These are phyloP conservation scores for Entosphenus tridentatus DNA, from an alignment of 2,113 vertebrate genomes.

Conservation along the genomic window DNA sequence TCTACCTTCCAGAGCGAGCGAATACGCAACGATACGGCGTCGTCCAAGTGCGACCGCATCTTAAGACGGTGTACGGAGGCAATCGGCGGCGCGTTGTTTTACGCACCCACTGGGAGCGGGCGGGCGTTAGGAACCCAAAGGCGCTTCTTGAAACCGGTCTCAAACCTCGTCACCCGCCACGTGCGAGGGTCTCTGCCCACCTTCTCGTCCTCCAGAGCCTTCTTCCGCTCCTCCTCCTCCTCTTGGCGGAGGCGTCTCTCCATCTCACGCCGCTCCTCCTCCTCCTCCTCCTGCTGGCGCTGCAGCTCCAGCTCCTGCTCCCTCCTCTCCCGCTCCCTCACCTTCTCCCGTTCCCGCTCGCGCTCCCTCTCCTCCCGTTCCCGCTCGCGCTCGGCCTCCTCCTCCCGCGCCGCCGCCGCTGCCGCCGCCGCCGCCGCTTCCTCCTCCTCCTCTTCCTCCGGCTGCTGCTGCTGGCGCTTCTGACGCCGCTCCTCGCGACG, in stretches of 20 bases:
- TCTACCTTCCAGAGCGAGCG: no score
- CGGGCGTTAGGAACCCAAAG: no score
- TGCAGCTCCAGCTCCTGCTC: no score
- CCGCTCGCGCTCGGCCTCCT: background rate
- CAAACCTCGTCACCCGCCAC: no score
- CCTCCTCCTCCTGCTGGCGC: background rate
- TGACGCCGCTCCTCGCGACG: background rate
- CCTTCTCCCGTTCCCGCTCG: background rate
- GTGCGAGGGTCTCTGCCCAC: no score
- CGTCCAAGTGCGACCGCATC: no score
- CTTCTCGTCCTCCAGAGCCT: no score
- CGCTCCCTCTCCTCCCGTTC: background rate
- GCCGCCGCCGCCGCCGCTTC: background rate
- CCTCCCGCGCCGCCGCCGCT: background rate
- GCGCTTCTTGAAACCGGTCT: no score
- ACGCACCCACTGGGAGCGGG: no score
- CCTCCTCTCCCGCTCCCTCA: background rate
- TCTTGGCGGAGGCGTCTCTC: constrained; percentile 1
- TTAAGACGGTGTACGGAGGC: no score
- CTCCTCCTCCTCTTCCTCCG: background rate
- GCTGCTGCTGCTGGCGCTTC: constrained; percentile 3
- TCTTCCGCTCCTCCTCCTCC: background rate
- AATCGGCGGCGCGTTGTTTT: no score
- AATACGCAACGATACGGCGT: no score
- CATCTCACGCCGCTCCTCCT: background rate